Percentiles rank a stretch among this genome's conserved stretches.
Conservation (phyloP, 1,140 invertebrate species). For the Asobara japonica region DNA sequence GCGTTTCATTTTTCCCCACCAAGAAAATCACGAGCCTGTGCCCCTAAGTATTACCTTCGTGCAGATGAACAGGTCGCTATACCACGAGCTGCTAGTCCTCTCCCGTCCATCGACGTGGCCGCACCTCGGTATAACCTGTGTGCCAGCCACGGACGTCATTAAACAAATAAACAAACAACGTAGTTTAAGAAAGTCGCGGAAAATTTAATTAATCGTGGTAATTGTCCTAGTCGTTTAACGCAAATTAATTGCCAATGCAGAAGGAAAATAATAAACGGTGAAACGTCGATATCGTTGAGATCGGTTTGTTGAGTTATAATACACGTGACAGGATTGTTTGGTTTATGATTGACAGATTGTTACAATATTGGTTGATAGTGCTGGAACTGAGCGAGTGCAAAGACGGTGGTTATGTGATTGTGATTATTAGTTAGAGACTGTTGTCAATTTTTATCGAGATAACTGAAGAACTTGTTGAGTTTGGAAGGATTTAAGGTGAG, state of each 20-base stretch:
- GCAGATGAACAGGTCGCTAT: constrained; percentile 56
- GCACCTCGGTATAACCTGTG: constrained; percentile 48
- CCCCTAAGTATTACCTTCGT: constrained; percentile 39
- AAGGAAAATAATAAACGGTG: not conserved
- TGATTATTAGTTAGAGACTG: constrained; percentile 20
- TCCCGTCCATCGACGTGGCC: constrained; percentile 63
- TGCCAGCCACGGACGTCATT: constrained; percentile 37
- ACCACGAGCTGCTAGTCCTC: constrained; percentile 58
- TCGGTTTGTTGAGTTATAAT: not conserved
- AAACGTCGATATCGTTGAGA: not conserved
- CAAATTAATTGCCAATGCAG: too few relatives aligned
- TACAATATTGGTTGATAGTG: not conserved
- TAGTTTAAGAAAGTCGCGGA: not conserved
- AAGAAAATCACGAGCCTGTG: not conserved
- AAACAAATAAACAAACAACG: not conserved
- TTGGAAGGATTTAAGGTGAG: constrained; percentile 8
- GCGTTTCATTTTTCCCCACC: constrained; percentile 11
- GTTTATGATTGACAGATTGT: too few relatives aligned
- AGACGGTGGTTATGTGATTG: constrained; percentile 20
- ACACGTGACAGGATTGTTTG: too few relatives aligned
- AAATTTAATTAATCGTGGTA: not conserved
- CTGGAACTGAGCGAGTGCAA: not conserved
- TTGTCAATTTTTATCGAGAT: constrained; percentile 5
- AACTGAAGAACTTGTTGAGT: not conserved
- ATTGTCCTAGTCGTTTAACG: not conserved